Evolutionary conservation across 2,888 invertebrate genomes (phyloP).

Genomic region (Lochmaea crataegi): DNA sequence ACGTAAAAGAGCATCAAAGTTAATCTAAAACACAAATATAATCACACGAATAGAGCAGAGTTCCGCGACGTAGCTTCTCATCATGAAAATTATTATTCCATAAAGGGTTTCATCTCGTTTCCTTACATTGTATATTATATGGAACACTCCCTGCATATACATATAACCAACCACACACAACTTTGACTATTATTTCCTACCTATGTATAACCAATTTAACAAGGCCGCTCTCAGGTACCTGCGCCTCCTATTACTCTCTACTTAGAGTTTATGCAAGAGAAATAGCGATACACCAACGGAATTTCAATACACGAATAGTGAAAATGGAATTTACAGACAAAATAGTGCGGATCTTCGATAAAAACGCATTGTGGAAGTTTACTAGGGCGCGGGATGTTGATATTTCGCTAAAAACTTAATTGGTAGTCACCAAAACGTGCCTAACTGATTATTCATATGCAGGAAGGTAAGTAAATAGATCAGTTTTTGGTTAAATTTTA

Average conservation of each 20-base stretch:
- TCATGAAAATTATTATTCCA: conserved; percentile 29
- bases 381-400: background rate
- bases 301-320: conserved; percentile 23
- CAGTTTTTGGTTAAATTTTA: too few relatives aligned
- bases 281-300: conserved; percentile 18
- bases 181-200: conserved; percentile 27
- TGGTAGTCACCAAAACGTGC: too few relatives aligned
- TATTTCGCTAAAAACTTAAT: too few relatives aligned
- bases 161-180: conserved; percentile 18
- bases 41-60: conserved; percentile 5
- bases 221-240: conserved; percentile 23
- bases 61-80: conserved; percentile 19
- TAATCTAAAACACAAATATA: conserved; percentile 18
- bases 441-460: too few relatives aligned
- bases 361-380: background rate
- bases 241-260: conserved; percentile 21
- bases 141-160: conserved; percentile 29
- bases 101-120: conserved; percentile 28
- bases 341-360: background rate
- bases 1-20: conserved; percentile 1
- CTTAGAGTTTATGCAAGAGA: conserved; percentile 21
- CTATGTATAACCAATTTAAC: conserved; percentile 32
- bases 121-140: conserved; percentile 31
- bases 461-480: too few relatives aligned
- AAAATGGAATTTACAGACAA: background rate